Percentiles rank a stretch among this genome's conserved stretches.
phyloP scores from a whole-genome alignment of 2,888 invertebrate genomes.

The Teleogryllus oceanicus region DNA sequence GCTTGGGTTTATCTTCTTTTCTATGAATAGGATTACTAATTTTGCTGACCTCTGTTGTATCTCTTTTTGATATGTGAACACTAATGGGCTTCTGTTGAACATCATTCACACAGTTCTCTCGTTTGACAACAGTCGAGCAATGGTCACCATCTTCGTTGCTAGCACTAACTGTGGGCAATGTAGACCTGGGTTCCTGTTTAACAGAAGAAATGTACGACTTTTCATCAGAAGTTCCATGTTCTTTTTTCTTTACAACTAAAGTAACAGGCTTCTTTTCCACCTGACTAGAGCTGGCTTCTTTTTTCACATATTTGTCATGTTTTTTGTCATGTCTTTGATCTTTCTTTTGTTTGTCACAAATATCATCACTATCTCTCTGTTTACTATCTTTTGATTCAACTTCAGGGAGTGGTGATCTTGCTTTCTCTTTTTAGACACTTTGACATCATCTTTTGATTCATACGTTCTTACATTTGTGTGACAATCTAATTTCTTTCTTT shows the following conservation, averaged over 20 bases:
- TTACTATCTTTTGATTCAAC: not conserved
- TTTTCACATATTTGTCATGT: conserved; percentile 30
- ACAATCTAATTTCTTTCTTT: not conserved
- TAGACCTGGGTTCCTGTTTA: conserved; percentile 21
- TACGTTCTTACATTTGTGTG: not conserved
- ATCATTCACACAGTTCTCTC: not conserved
- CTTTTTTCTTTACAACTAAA: conserved; percentile 21
- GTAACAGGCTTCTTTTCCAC: conserved; percentile 23
- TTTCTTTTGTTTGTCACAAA: conserved; percentile 24
- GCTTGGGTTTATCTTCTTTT: conserved; percentile 30
- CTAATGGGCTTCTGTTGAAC: not conserved
- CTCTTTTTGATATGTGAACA: conserved; percentile 28
- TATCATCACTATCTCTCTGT: not conserved
- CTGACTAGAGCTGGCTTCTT: conserved; percentile 24
- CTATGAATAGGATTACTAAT: conserved; percentile 2
- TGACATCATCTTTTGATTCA: not conserved
- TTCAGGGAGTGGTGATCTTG: not conserved
- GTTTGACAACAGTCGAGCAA: not conserved
- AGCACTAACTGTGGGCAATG: conserved; percentile 21
- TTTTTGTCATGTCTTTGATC: conserved; percentile 34
- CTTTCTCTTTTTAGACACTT: not conserved
- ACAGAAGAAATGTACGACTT: not conserved
- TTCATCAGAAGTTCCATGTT: conserved; percentile 20
- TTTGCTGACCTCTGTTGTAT: not conserved
- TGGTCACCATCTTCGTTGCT: not conserved